Conservation (phyloP, 2,113 vertebrate species). For the Pantherophis guttatus region DNA sequence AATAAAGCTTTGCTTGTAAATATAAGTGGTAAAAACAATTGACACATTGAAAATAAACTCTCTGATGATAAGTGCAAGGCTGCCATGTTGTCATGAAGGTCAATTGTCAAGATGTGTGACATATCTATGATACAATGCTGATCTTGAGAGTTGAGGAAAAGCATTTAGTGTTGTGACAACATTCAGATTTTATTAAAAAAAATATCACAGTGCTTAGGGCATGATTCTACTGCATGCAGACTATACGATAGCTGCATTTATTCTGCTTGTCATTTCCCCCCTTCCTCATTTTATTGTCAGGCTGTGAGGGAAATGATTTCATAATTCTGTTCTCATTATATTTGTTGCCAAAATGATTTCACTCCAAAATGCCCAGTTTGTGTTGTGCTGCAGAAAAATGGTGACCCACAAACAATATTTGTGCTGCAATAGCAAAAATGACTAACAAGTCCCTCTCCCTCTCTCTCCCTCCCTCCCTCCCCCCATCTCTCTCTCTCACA, state of each 20-base stretch:
- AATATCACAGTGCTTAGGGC: conserved; percentile 48
- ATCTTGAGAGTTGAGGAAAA: conserved; percentile 19
- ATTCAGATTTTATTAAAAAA: conserved; percentile 37
- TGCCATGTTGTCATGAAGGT: conserved; percentile 37
- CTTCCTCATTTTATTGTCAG: conserved; percentile 49
- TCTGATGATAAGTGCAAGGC: background rate
- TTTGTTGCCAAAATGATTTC: conserved; percentile 42
- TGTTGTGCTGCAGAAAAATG: conserved; percentile 42
- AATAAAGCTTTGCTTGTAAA: background rate
- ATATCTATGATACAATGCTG: background rate
- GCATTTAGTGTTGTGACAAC: conserved; percentile 37
- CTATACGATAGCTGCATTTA: conserved; percentile 54
- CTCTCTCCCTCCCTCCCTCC: background rate
- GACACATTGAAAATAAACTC: background rate
- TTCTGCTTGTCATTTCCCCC: conserved; percentile 47
- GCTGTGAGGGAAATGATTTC: conserved; percentile 61
- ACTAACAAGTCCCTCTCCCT: background rate
- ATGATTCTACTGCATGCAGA: conserved; percentile 39
- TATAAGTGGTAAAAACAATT: background rate
- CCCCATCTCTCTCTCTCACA: too few species aligned
- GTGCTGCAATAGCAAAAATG: conserved; percentile 51
- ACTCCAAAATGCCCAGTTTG: conserved; percentile 55
- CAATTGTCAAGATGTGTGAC: conserved; percentile 25
- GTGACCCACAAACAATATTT: conserved; percentile 59
- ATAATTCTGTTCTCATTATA: conserved; percentile 56